Base-by-base conservation (phyloP, 1,140 invertebrate genomes). In the Mizuhopecten yessoensis region DNA sequence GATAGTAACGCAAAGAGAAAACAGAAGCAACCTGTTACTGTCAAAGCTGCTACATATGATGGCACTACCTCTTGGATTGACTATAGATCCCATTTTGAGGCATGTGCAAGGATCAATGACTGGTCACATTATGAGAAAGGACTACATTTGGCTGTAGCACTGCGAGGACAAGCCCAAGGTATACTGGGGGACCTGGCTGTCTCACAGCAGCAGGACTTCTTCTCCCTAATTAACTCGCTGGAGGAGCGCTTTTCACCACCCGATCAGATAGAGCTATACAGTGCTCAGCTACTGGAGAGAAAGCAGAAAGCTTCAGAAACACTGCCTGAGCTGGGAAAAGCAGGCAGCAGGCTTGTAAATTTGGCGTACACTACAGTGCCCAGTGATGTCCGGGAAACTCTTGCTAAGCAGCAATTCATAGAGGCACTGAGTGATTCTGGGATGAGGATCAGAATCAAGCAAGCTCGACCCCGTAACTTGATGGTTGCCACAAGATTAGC, bases 51-150 rank as follows among this genome's bases (percentile, higher is more conserved):
- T 15, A 57, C 45, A 15, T 57, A 57, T 57, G 45, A 57, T 57
- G 45, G 45, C 20, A 57, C 45, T 20, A 57, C 45, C 3, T 15
- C 89, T 33, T 92, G 87, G 92, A 34, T 86, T 10, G 91, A 92
- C 42, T 93, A 89, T 45, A 49, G 57, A 29, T 89, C 88, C 1
- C 90, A 93, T 87, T 92, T 90, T 87, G 87, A 93, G 15, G 33
- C 89, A 34, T 87, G 88, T 87, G 34, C 91, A 11, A 17, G 36
- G 9, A 89, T 91, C 34, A 92, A 92, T 87, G 23, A 86, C 34
- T 92, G 92, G 92, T 11, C 29, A 2, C 57, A 91, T 9, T 42
- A 33, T n/a, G 89, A 93, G 86, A 93, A 93, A 45, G 92, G 86
- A 0, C 33, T 89, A 34, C 86, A 87, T 33, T 34, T 92, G 7